Percentiles rank a stretch among this genome's conserved stretches.
Conservation (phyloP, 2,797 vertebrate genomes). For the Arremon brunneinucha region DNA sequence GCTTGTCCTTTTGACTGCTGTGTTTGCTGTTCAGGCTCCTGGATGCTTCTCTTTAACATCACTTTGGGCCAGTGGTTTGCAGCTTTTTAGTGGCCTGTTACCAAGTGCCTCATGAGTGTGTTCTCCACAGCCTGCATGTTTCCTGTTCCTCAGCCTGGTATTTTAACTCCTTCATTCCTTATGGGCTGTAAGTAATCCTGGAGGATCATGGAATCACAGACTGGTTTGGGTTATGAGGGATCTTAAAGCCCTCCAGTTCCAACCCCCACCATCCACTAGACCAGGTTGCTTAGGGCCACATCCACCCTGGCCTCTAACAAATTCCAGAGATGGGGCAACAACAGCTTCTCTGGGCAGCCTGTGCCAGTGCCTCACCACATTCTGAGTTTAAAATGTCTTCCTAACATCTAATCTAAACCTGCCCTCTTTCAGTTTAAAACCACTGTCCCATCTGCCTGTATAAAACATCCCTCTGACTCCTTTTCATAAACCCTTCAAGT, state of each 20-base stretch:
- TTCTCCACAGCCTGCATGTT: background rate
- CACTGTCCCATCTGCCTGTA: background rate
- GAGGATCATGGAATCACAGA: background rate
- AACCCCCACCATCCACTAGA: background rate
- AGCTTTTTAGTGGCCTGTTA: background rate
- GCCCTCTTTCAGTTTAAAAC: background rate
- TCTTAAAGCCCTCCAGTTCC: background rate
- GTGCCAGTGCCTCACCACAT: background rate
- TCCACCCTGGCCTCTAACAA: background rate
- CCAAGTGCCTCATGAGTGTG: background rate
- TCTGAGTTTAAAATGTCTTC: background rate
- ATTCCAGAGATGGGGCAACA: background rate
- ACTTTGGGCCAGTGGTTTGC: background rate
- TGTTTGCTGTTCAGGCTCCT: background rate
- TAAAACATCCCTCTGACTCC: background rate
- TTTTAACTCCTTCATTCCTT: background rate
- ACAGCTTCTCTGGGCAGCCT: background rate
- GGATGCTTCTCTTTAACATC: background rate
- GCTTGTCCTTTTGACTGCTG: background rate
- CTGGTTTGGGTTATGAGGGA: background rate
- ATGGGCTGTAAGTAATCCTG: background rate
- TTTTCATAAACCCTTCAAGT: background rate
- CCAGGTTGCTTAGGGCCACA: background rate
- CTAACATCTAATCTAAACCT: background rate
- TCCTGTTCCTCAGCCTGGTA: background rate